These are phyloP conservation scores for Cepaea hortensis DNA, from an alignment of 2,888 invertebrate species.

Conservation along the genomic window DNA sequence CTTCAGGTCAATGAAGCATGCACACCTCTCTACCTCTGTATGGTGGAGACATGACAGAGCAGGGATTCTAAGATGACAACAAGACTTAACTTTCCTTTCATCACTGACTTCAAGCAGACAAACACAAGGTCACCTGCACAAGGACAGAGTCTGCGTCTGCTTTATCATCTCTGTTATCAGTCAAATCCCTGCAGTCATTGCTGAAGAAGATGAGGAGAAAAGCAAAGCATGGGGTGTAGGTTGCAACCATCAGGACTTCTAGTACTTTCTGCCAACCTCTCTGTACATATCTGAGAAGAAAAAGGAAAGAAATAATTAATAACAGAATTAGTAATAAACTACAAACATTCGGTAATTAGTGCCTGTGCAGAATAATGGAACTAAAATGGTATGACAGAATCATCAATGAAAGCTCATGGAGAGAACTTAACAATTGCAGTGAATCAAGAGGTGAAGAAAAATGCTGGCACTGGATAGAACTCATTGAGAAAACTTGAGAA, in stretches of 20 bases:
- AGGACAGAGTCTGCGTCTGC: slow-evolving; percentile 71
- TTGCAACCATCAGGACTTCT: slow-evolving; percentile 91
- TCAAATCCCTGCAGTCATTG: slow-evolving; percentile 90
- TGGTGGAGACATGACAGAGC: no score
- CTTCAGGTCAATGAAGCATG: no score
- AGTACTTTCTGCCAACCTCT: slow-evolving; percentile 85
- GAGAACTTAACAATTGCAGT: no score
- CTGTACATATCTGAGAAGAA: slow-evolving; percentile 65
- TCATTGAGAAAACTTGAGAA: no score
- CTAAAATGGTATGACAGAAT: no score
- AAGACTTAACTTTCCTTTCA: neutral
- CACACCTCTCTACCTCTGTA: no score
- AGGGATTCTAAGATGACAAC: neutral
- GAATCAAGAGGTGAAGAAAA: no score
- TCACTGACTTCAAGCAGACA: neutral
- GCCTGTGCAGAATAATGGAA: no score
- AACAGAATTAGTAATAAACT: no score
- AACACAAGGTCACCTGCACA: slow-evolving; percentile 42
- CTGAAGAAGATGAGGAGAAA: slow-evolving; percentile 91
- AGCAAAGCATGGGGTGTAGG: slow-evolving; percentile 89
- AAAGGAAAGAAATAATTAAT: neutral
- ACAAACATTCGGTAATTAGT: no score
- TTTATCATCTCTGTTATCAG: slow-evolving; percentile 73
- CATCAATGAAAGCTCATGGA: no score
- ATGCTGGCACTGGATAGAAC: no score